phyloP scores from a whole-genome alignment of 2,888 invertebrate genomes.

The Ochlodes sylvanus region DNA sequence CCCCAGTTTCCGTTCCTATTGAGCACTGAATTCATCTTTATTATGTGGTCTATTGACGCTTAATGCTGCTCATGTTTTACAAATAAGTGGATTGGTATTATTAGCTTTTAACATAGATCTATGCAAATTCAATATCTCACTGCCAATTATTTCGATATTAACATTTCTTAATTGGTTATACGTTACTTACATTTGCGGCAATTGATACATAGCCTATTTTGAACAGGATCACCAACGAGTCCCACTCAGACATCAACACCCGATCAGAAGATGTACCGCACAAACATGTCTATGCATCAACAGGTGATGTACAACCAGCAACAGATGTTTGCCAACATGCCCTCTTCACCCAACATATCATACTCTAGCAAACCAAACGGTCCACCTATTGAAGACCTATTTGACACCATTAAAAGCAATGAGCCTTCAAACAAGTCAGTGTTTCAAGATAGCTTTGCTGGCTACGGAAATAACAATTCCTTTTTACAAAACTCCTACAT shows the following conservation, averaged over 20 bases:
- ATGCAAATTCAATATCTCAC: too few species aligned
- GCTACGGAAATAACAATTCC: slow-evolving; percentile 68
- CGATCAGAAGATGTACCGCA: slow-evolving; percentile 77
- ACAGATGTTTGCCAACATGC: slow-evolving; percentile 63
- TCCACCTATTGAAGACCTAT: slow-evolving; percentile 88
- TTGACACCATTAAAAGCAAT: slow-evolving; percentile 86
- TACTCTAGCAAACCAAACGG: slow-evolving; percentile 85
- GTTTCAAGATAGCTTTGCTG: slow-evolving; percentile 73
- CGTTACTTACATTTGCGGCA: too few species aligned
- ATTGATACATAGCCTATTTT: not conserved
- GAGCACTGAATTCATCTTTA: too few species aligned
- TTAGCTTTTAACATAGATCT: too few species aligned
- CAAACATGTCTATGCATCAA: slow-evolving; percentile 78
- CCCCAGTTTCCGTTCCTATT: too few species aligned
- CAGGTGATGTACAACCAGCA: slow-evolving; percentile 77
- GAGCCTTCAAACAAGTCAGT: slow-evolving; percentile 72
- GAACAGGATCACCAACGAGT: slow-evolving; percentile 75
- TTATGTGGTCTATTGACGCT: too few species aligned
- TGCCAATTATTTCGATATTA: too few species aligned
- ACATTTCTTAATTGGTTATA: too few species aligned
- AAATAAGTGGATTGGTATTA: too few species aligned
- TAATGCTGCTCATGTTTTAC: too few species aligned
- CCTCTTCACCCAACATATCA: slow-evolving; percentile 68
- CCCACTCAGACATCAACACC: slow-evolving; percentile 77
- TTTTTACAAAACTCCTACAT: slow-evolving; percentile 69